Evolutionary conservation across 2,797 vertebrate species (phyloP), one percentile per base, ranked within the genome.

Genomic region (Melanogrammus aeglefinus): DNA sequence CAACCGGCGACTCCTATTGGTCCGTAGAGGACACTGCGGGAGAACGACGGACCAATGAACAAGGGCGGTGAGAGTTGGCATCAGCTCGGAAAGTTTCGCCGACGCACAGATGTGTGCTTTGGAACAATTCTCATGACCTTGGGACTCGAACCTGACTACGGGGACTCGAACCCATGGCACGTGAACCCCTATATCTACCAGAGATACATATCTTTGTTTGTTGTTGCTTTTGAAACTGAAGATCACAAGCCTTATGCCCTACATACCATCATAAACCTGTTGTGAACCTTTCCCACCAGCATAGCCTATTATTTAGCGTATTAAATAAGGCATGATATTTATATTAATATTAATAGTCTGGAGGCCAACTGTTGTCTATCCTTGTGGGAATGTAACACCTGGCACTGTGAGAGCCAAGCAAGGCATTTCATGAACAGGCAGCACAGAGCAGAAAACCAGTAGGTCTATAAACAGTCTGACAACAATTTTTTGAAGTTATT

Each of bases 81-180:
- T 39, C 21, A n/a, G 57, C 4, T 24, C n/a, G 57, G 57, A 63
- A 24, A 24, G n/a, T 63, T 1, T 63, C 6, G 1, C 21, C 6
- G 21, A 3, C 4, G 24, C 78, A 83, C 92, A 92, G 88, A 89
- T 93, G 93, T 73, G 6, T 73, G 79, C 77, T 78, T 14, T 63
- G 63, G 82, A 78, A 92, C 85, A 90, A 85, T 93, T 94, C 91
- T 1, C 91, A 87, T 84, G 86, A 87, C 84, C 82, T 88, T 84
- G 27, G 85, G 77, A 79, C 70, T 33, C 18, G 39, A 12, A 31
- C 4, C 9, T 73, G 0, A 51, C 3, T 14, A 21, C 47, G 39
- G 74, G 73, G 80, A 0, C 1, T 47, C 77, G 72, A 71, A 35
- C 35, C 9, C 1, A 7, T 7, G 1, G 8, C 9, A 10, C 38